These are phyloP conservation scores for Andrena bicolor DNA, from an alignment of 2,888 invertebrate species.

Conservation along the genomic window DNA sequence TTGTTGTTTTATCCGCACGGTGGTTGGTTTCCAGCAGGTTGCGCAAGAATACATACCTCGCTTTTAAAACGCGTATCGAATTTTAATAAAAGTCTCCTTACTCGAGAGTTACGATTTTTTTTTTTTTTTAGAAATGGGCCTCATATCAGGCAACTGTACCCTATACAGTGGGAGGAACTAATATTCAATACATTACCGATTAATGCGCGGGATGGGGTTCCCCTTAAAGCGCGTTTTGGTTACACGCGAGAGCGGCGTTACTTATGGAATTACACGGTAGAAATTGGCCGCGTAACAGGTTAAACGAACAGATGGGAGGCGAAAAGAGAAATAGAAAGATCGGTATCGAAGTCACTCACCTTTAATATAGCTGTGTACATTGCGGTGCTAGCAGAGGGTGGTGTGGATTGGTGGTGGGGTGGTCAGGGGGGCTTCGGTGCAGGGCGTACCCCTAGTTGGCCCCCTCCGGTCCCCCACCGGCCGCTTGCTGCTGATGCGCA, in stretches of 20 bases:
- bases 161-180: too few species aligned
- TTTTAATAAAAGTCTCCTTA: too few species aligned
- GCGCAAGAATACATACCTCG: too few species aligned
- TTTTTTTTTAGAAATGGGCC: too few species aligned
- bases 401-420: slow-evolving; percentile 84
- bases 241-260: neutral
- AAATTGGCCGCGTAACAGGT: slow-evolving; percentile 43
- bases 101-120: too few species aligned
- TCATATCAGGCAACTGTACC: too few species aligned
- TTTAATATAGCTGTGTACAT: slow-evolving; percentile 85
- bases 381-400: slow-evolving; percentile 85
- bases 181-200: too few species aligned
- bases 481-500: slow-evolving; percentile 84
- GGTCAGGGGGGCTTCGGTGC: slow-evolving; percentile 85
- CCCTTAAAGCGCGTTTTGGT: too few species aligned
- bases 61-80: too few species aligned
- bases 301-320: slow-evolving; percentile 4
- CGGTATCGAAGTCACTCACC: slow-evolving; percentile 76
- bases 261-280: slow-evolving; percentile 1
- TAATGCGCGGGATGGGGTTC: too few species aligned
- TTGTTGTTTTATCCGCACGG: too few species aligned
- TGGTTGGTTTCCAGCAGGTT: too few species aligned
- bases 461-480: slow-evolving; percentile 84
- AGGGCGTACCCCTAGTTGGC: slow-evolving; percentile 85
- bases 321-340: slow-evolving; percentile 13